A percentile compares a stretch with the other conserved stretches of the same genome.
Evolutionary conservation across 2,888 invertebrate species (phyloP).

Genomic region (Nemotelus pantherinus): DNA sequence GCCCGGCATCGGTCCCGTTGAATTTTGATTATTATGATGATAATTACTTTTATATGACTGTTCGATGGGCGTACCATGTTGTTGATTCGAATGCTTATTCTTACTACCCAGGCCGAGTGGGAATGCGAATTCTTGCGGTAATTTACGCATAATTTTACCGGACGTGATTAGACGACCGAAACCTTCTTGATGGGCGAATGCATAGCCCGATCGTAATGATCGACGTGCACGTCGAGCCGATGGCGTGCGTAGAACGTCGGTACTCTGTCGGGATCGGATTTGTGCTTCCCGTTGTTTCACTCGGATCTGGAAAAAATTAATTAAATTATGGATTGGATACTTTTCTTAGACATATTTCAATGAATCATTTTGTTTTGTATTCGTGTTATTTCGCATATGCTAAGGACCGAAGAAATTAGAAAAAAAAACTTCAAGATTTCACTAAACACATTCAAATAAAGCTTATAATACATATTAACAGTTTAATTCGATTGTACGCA

Average conservation of each 20-base stretch:
- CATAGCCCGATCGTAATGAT: constrained; percentile 95
- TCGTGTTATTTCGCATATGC: too few relatives aligned
- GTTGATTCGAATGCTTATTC: constrained; percentile 57
- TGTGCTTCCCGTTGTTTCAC: constrained; percentile 80
- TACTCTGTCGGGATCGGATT: constrained; percentile 75
- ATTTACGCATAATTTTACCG: constrained; percentile 92
- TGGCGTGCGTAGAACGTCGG: constrained; percentile 83
- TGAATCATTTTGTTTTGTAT: too few relatives aligned
- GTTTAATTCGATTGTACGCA: too few relatives aligned
- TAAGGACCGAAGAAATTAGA: background rate
- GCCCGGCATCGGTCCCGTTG: constrained; percentile 59
- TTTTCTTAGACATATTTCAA: background rate
- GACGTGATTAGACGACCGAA: constrained; percentile 97
- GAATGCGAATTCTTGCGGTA: constrained; percentile 84
- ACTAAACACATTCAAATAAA: too few relatives aligned
- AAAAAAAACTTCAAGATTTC: background rate
- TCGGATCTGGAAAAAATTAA: constrained; percentile 71
- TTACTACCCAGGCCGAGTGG: constrained; percentile 69
- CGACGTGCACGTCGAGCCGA: constrained; percentile 89
- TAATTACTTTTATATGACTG: constrained; percentile 56
- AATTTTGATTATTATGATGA: constrained; percentile 57
- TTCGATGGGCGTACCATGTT: constrained; percentile 48
- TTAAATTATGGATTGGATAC: background rate
- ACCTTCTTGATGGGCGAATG: constrained; percentile 98
- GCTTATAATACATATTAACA: too few relatives aligned